Conservation (phyloP, 2,888 invertebrate species). For the Drosophila koepferae region DNA sequence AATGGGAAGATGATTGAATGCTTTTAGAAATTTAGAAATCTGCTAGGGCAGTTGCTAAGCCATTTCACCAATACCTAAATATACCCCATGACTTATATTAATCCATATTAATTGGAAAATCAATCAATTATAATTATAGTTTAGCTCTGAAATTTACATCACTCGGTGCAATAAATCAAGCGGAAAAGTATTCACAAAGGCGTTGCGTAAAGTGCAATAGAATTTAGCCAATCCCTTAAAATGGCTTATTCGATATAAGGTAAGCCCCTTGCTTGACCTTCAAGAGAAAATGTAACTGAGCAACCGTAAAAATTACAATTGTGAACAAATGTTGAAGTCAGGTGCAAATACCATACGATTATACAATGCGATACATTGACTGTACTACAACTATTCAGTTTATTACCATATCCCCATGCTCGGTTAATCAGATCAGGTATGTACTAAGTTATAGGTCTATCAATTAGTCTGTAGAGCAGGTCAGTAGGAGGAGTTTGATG, state of each 20-base stretch:
- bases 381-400: background rate
- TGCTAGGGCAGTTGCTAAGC: background rate
- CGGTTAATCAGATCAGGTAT: background rate
- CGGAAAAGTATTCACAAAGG: background rate
- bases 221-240: background rate
- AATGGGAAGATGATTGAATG: background rate
- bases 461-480: background rate
- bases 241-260: background rate
- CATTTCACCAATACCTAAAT: background rate
- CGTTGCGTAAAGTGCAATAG: conserved; percentile 5
- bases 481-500: background rate
- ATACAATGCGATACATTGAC: background rate
- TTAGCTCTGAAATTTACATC: conserved; percentile 1
- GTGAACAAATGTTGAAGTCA: background rate
- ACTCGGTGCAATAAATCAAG: background rate
- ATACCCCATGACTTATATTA: background rate
- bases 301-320: background rate
- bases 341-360: background rate
- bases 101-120: conserved; percentile 1
- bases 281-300: background rate
- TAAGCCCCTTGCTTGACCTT: background rate
- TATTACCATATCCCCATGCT: background rate
- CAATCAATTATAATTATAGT: conserved; percentile 8
- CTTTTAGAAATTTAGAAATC: background rate
- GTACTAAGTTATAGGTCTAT: background rate